Conservation (phyloP, 2,113 vertebrate species). For the Sylvietta virens region DNA sequence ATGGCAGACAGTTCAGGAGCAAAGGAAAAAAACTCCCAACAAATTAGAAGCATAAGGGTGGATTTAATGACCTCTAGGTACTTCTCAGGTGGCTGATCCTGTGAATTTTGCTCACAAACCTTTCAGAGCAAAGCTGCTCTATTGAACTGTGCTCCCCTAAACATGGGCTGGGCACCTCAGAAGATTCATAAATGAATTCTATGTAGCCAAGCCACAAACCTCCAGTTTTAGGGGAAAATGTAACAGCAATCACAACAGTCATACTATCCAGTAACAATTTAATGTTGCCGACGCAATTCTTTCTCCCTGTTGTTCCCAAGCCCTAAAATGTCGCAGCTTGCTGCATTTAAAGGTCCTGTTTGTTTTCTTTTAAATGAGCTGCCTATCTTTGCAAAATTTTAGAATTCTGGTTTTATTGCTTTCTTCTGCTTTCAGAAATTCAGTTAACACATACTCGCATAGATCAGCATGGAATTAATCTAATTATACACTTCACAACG, state of each 20-base stretch:
- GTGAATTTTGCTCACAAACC: not conserved
- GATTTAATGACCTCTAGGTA: not conserved
- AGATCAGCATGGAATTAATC: not conserved
- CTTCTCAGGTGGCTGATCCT: conserved; percentile 16
- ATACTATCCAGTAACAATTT: not conserved
- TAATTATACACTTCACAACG: not conserved
- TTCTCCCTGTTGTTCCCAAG: not conserved
- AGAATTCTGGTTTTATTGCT: not conserved
- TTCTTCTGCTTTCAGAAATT: not conserved
- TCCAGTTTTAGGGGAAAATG: not conserved
- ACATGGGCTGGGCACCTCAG: not conserved
- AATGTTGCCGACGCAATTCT: not conserved
- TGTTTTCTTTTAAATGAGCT: not conserved
- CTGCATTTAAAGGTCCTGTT: not conserved
- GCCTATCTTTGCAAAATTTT: not conserved
- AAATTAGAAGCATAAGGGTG: conserved; percentile 61
- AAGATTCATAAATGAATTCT: not conserved
- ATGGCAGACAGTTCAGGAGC: conserved; percentile 45
- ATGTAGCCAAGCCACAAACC: not conserved
- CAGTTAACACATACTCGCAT: not conserved
- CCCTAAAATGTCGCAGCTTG: not conserved
- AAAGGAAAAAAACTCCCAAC: conserved; percentile 5
- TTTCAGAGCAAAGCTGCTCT: not conserved
- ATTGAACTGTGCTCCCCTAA: not conserved
- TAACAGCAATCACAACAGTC: not conserved